These are phyloP conservation scores for Amiota communis DNA, from an alignment of 2,888 invertebrate genomes.

Conservation along the genomic window DNA sequence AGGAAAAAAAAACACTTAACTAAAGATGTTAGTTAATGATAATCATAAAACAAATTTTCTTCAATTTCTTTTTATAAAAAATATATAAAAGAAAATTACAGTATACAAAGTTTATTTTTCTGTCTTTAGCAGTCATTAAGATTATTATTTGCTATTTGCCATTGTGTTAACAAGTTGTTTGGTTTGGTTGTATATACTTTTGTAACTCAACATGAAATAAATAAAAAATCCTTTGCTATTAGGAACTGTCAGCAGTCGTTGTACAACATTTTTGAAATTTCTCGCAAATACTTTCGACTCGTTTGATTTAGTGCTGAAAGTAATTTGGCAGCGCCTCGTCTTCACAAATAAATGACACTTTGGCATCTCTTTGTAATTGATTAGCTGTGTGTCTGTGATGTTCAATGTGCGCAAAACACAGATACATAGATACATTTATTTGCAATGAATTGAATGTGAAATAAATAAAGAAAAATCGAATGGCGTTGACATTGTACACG, in stretches of 20 bases:
- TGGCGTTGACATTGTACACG: slow-evolving; percentile 25
- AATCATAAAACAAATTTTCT: no score
- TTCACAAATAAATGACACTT: slow-evolving; percentile 50
- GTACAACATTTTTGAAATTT: slow-evolving; percentile 59
- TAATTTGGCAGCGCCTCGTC: slow-evolving; percentile 55
- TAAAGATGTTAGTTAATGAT: no score
- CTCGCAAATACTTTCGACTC: slow-evolving; percentile 52
- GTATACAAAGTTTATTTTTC: no score
- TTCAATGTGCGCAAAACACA: no score
- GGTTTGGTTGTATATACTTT: no score
- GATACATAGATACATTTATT: slow-evolving; percentile 18
- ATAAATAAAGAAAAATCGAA: slow-evolving; percentile 27
- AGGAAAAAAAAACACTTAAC: neutral
- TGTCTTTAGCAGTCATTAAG: slow-evolving; percentile 32
- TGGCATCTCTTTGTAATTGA: slow-evolving; percentile 67
- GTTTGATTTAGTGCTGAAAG: slow-evolving; percentile 63
- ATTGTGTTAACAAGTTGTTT: no score
- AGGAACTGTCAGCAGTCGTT: slow-evolving; percentile 66
- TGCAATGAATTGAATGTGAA: slow-evolving; percentile 52
- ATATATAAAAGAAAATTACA: no score
- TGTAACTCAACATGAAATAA: no score
- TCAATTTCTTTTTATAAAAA: no score
- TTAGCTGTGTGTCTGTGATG: slow-evolving; percentile 54
- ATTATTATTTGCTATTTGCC: no score
- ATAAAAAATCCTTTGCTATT: slow-evolving; percentile 58